Base-by-base conservation (phyloP, 2,888 invertebrate genomes). In the Dendrolimus houi region DNA sequence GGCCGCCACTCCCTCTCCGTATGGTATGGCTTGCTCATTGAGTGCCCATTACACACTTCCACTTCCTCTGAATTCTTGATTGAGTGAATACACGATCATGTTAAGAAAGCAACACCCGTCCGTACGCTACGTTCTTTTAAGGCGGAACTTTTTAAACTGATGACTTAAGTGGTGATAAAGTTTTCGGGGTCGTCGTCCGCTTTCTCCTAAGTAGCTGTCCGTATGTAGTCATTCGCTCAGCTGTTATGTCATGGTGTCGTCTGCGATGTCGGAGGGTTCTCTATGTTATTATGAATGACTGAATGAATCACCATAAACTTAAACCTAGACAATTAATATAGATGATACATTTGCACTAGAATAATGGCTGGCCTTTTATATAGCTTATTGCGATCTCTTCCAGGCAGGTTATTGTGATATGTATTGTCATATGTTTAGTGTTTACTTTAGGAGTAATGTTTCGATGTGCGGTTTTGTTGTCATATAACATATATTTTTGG, bases 11-110 rank as follows among this genome's bases (percentile, higher is more conserved):
- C 79, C 73, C 75, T 76, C 72, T 64, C 62, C 69, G 67, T 63
- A 69, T 70, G 79, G 79, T 80, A 54, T 41, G 79, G 80, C 69
- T 72, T 74, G 70, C 69, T 71, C 77, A 75, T 71, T 77, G 75
- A 82, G 70, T 75, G 73, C 67, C 69, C 69, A 9, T 47, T 47
- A 47, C 65, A 69, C 68, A 73, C 77, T 76, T 79, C 76, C 78
- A 76, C 77, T 82, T 83, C 83, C 83, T 81, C 71, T 68, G 71
- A 77, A 77, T 77, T 80, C 78, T 69, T 81, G 77, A 78, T 70
- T 69, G 68, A 72, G 72, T 73, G 71, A 74, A 72, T 75, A 73
- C 59, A 64, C 72, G 70, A 59, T 72, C 69, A 67, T 71, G 67
- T 78, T 74, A 29, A 29, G 29, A 29, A 68, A 70, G 73, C 72